These are phyloP conservation scores for Girardinichthys multiradiatus DNA, from an alignment of 2,113 vertebrate genomes.

Conservation along the genomic window DNA sequence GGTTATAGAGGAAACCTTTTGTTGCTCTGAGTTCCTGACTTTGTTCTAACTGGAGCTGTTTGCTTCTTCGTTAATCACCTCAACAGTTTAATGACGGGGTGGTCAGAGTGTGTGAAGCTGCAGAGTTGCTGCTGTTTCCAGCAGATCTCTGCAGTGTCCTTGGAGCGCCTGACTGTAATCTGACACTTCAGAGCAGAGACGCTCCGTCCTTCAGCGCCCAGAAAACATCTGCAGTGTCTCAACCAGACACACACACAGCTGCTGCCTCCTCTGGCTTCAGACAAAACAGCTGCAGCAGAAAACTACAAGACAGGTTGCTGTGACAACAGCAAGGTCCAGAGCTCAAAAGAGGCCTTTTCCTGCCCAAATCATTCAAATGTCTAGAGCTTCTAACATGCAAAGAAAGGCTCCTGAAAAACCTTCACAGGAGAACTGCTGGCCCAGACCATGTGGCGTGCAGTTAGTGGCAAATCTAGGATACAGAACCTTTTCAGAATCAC, in stretches of 20 bases:
- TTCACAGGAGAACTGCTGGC: too few species aligned
- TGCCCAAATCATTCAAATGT: not conserved
- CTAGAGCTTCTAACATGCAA: too few species aligned
- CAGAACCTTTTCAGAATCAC: too few species aligned
- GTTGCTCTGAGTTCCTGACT: not conserved
- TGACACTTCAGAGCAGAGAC: slow-evolving; percentile 45
- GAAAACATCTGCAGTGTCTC: slow-evolving; percentile 37
- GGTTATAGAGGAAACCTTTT: not conserved
- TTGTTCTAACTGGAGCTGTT: too few species aligned
- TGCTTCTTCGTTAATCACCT: too few species aligned
- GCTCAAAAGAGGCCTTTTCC: not conserved
- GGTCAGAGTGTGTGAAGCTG: not conserved
- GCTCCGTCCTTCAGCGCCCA: slow-evolving; percentile 27
- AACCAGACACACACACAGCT: not conserved
- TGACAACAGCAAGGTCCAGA: not conserved
- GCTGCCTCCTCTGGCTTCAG: not conserved
- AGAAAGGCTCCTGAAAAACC: too few species aligned
- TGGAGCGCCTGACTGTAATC: slow-evolving; percentile 50
- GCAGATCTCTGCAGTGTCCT: slow-evolving; percentile 60
- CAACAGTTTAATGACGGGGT: too few species aligned
- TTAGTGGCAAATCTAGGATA: too few species aligned
- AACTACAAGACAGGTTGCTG: not conserved
- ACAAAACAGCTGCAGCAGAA: not conserved
- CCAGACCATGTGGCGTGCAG: too few species aligned
- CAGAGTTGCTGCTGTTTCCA: slow-evolving; percentile 11